Base-by-base conservation (phyloP, 2,113 vertebrate species). In the Phyllostomus discolor region DNA sequence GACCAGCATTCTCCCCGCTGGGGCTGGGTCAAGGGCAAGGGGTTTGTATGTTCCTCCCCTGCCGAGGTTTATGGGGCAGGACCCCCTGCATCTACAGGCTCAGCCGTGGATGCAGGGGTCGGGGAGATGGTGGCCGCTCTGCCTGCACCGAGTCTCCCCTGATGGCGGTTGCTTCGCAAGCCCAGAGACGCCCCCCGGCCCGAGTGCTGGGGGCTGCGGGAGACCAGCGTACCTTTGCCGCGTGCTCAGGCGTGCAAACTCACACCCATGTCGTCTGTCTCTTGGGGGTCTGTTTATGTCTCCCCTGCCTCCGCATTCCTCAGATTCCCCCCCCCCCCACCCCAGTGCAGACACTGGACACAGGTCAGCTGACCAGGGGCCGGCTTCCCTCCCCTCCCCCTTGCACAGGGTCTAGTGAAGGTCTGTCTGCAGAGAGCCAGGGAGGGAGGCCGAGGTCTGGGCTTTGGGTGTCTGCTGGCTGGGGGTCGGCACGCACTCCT, bases 401-500 rank as follows among this genome's bases (percentile, higher is more conserved):
- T 1, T 2, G n/a, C 9, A 0, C 24, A 20, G 28, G 33, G 9
- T 85, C 92, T 75, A 57, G 26, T 3, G 17, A 64, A 43, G 31
- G n/a, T 80, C 26, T 0, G 35, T 17, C 15, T 4, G 4, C 26
- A 31, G 20, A 50, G 20, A 73, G 50, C 75, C 67, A 1, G 17
- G 57, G 24, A 35, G 46, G 69, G 80, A 24, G 24, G 10, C 4
- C 4, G 87, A 24, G 5, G 4, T 26, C 80, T 46, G 6, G 12
- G 52, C 24, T 26, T 20, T 24, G 43, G 33, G 52, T 24, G 17
- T 12, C n/a, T 48, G 26, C 66, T 2, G 0, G 46, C 17, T 4
- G 1, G 31, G 33, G 16, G 64, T 14, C 2, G 10, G 1, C 2
- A 1, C 0, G 1, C 3, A 0, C 38, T 41, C 1, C 0, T 2